Evolutionary conservation across 2,888 invertebrate species (phyloP), one percentile per base, ranked within the genome.

Genomic region (Cephus pygmeus): DNA sequence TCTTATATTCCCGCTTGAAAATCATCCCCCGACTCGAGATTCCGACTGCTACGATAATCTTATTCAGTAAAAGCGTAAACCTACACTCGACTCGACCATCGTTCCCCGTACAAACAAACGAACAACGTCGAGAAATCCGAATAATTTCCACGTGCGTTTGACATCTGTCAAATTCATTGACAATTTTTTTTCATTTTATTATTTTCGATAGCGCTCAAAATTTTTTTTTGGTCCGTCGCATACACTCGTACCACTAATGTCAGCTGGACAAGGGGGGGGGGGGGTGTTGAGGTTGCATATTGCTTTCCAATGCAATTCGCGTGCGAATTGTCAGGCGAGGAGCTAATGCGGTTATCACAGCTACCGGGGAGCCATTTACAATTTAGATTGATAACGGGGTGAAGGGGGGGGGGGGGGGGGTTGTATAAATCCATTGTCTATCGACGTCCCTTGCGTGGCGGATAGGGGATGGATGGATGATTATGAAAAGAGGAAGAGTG

Each of bases 351-450:
- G 23, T 56, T 56, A 56, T 56, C 56, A 56, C 56, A 56, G 23
- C 23, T 56, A 56, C 15, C 56, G 56, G 56, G 56, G 85, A 82
- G 81, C 81, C 84, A 89, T 90, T 89, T 89, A 88, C 88, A 90
- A 90, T 90, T 89, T 87, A 89, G 86, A 90, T 89, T 85, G 84
- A 84, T 34, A 84, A 77, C 80, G 12, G 36, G 4, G 36, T 0
- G 36, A 36, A 12, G 36, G 36, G 3, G 36, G 56, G 15, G 0
- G 6, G 6, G 6, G 23, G 4, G 15, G 9, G 40, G 6, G 23
- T 2, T 6, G 23, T 23, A 56, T 2, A 56, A 23, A 56, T 56
- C 23, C 56, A 56, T 56, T 56, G 23, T 56, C 56, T 56, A 56
- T 56, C 9, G 56, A 56, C 56, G 23, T 23, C 23, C 23, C 23